These are phyloP conservation scores for Manis crassicaudata DNA, from an alignment of 2,797 vertebrate species.

Conservation along the genomic window DNA sequence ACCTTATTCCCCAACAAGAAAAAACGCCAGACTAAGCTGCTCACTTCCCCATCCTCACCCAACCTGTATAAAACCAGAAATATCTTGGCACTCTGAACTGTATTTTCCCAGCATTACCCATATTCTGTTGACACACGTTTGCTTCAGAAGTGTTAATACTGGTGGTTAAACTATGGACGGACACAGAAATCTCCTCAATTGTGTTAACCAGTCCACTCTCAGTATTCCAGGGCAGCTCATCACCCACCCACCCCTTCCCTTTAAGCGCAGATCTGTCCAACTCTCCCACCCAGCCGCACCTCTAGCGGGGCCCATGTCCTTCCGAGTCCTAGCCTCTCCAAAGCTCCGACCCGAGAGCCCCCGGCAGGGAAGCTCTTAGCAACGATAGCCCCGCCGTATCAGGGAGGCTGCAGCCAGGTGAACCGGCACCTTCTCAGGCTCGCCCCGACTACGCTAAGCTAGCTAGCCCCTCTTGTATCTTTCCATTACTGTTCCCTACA, in stretches of 20 bases:
- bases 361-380: not conserved
- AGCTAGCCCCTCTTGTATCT: not conserved
- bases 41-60: not conserved
- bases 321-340: not conserved
- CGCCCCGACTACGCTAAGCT: not conserved
- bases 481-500: not conserved
- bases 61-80: not conserved
- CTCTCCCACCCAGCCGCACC: not conserved
- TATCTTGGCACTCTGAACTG: not conserved
- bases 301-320: not conserved
- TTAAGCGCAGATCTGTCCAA: no score
- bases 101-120: not conserved
- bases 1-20: not conserved
- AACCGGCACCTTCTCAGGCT: not conserved
- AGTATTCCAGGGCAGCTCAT: not conserved
- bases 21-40: not conserved
- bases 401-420: not conserved
- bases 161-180: not conserved
- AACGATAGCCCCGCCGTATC: not conserved
- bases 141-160: not conserved
- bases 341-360: not conserved
- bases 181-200: not conserved
- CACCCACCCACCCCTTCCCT: not conserved
- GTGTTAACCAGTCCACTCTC: no score
- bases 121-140: not conserved